phyloP scores from a whole-genome alignment of 2,113 vertebrate genomes.

The Sula dactylatra region DNA sequence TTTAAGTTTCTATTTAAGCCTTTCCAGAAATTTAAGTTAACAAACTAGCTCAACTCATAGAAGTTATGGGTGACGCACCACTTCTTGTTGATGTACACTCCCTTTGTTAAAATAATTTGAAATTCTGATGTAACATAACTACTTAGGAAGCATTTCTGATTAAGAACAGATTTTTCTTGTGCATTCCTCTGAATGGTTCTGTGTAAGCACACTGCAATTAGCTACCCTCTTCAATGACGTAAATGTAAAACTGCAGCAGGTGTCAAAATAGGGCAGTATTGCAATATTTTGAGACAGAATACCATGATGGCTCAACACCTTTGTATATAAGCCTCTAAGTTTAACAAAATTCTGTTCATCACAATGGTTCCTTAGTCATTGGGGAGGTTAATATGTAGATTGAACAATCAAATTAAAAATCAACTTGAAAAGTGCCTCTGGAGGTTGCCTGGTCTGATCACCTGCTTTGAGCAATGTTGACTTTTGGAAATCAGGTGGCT shows the following conservation, averaged over 20 bases:
- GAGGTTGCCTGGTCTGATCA: not conserved
- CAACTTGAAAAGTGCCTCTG: not conserved
- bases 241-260: not conserved
- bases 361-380: not conserved
- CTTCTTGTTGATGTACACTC: not conserved
- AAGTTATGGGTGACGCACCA: not conserved
- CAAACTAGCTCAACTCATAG: not conserved
- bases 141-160: not conserved
- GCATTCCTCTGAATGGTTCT: not conserved
- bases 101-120: not conserved
- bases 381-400: not conserved
- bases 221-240: not conserved
- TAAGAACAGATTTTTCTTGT: not conserved
- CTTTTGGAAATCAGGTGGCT: not conserved
- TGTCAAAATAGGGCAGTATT: not conserved
- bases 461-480: not conserved
- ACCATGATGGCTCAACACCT: not conserved
- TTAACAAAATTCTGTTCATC: not conserved
- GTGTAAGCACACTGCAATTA: not conserved
- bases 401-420: not conserved
- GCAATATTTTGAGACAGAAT: not conserved
- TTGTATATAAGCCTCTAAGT: not conserved
- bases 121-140: not conserved
- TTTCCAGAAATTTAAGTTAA: not conserved
- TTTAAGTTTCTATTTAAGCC: not conserved